These are phyloP conservation scores for Craseonycteris thonglongyai DNA, from an alignment of 2,113 vertebrate species.

Conservation along the genomic window DNA sequence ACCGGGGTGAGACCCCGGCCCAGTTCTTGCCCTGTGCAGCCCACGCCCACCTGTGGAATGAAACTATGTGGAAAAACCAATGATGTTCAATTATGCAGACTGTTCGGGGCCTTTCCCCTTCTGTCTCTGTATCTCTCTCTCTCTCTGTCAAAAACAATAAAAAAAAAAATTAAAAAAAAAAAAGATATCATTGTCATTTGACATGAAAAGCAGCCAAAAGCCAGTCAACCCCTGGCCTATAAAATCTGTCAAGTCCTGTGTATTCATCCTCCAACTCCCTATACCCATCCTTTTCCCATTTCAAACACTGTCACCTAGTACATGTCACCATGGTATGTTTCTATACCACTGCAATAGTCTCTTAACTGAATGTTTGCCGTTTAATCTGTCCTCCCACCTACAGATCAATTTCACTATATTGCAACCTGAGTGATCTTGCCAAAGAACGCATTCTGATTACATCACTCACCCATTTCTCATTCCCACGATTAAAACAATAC, in stretches of 20 bases:
- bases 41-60: too few species aligned
- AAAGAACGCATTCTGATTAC: background rate
- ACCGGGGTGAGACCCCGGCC: too few species aligned
- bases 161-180: too few species aligned
- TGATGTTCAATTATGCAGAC: too few species aligned
- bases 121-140: too few species aligned
- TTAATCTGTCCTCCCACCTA: background rate
- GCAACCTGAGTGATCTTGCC: background rate
- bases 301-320: background rate
- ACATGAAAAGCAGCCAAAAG: background rate
- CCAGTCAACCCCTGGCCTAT: background rate
- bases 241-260: background rate
- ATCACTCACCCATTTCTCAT: background rate
- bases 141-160: too few species aligned
- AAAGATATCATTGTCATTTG: background rate
- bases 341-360: background rate
- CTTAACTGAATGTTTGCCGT: background rate
- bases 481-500: background rate
- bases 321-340: background rate
- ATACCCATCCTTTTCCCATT: background rate
- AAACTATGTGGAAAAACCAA: too few species aligned
- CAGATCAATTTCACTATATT: background rate
- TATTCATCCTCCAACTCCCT: background rate
- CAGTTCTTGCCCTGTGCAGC: too few species aligned
- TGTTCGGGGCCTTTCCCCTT: too few species aligned